Evolutionary conservation across 1,140 invertebrate species (phyloP).

Genomic region (Drosophila repleta): DNA sequence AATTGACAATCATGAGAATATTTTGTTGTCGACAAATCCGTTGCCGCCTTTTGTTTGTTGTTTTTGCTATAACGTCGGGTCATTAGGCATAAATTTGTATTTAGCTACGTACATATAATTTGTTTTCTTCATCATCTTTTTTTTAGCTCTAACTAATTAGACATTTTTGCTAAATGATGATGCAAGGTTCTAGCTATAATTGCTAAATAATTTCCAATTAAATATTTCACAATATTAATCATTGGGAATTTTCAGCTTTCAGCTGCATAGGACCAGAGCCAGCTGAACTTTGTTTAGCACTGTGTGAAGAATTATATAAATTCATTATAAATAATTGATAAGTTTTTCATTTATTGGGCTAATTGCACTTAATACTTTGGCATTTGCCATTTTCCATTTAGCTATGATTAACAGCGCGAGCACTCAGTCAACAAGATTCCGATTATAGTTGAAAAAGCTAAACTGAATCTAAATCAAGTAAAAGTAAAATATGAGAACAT

Average conservation of each 20-base stretch:
- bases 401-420: neutral
- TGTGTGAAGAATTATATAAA: neutral
- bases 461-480: too few species aligned
- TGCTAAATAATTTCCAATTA: constrained; percentile 46
- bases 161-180: constrained; percentile 54
- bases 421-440: too few species aligned
- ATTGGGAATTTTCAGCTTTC: constrained; percentile 13
- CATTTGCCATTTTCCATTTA: neutral
- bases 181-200: constrained; percentile 45
- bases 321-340: neutral
- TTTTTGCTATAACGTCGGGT: constrained; percentile 30
- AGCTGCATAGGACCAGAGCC: constrained; percentile 65
- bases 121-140: constrained; percentile 24
- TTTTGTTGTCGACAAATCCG: constrained; percentile 69
- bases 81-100: constrained; percentile 44
- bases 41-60: constrained; percentile 38
- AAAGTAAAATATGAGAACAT: too few species aligned
- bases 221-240: constrained; percentile 62
- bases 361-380: neutral
- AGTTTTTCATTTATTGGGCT: neutral
- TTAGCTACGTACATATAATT: constrained; percentile 52
- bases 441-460: too few species aligned
- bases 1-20: constrained; percentile 75
- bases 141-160: constrained; percentile 49
- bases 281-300: constrained; percentile 13